Evolutionary conservation across 2,888 invertebrate species (phyloP), one percentile per base, ranked within the genome.

Genomic region (Stenichneumon culpator): DNA sequence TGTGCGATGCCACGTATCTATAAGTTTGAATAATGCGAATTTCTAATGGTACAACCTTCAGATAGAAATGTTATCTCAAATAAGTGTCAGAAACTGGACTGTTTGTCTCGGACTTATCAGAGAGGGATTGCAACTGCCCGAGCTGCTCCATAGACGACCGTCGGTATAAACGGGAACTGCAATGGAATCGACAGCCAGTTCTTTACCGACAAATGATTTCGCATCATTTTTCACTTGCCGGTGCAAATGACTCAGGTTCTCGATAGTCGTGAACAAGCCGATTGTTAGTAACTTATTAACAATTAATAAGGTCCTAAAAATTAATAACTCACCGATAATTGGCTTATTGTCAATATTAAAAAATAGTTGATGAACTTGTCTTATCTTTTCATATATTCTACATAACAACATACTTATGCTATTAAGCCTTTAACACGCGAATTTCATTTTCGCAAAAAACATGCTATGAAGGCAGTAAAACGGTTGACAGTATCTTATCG

Each of bases 201-300:
- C 6, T 7, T 14, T 14, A 11, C 25, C 75, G 32, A 67, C 52
- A 2, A 32, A 14, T 36, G 50, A 7, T 36, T 9, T 28, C 3
- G 0, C 16, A 16, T 28, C 9, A 3, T 5, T 28, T 25, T n/a
- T 19, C 36, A 6, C 16, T 5, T 63, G n/a, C 54, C 67, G 5
- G 19, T 52, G 0, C 5, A 32, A 22, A 65, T 32, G 16, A 1
- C 16, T 63, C 1, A n/a, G 57, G 22, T 57, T 57, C 19, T 7
- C 52, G 65, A 50, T 50, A 28, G 22, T 52, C 14, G 65, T 22
- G 47, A 0, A 22, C 11, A 52, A 50, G n/a, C 67, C 75, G 65
- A 67, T 36, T 6, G 52, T 25, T 22, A 14, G 67, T 67, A 75
- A 75, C 36, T 36, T 11, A 54, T 54, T 54, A 39, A 22, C n/a